Base-by-base conservation (phyloP, 1,140 invertebrate genomes). In the Battus philenor region DNA sequence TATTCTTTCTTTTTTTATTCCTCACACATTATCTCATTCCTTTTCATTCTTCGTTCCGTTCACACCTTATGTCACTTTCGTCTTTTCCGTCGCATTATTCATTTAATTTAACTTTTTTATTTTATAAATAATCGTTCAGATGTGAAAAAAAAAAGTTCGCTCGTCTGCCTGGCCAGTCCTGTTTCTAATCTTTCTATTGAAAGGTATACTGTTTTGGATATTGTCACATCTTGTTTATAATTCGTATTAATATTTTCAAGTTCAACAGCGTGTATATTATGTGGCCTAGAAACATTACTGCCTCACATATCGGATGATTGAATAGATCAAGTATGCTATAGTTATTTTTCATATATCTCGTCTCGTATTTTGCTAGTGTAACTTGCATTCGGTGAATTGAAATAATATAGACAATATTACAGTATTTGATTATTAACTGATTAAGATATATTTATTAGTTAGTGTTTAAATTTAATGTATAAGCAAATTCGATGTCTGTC, bases 351-450 rank as follows among this genome's bases (percentile, higher is more conserved):
- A 59, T 46, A 54, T 29, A 29, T 63, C 17, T 59, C 50, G 47
- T 30, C 29, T 30, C 67, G 57, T 61, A 68, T 47, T 58, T 72
- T 63, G 62, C 62, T 69, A 47, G 67, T 57, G 62, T 64, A 72
- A 50, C 50, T 49, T 54, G 52, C 33, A 36, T 57, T 59, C 47
- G 60, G 54, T 56, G 50, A 61, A 53, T 52, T 49, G 56, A 65
- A 61, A 45, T 73, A 68, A 65, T 67, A 65, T 77, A 79, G 68
- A 79, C 70, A 75, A 75, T 75, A 74, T 74, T 76, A 71, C 54
- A 61, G 36, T 68, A 62, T 61, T 48, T 52, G 32, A 59, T 53
- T 22, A 38, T 55, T 59, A 47, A 36, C 24, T 46, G 38, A 46
- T 31, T 54, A 60, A 50, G 16, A 20, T 4, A 30, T 30, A 30